Evolutionary conservation across 2,113 vertebrate species (phyloP), one percentile per base, ranked within the genome.

Genomic region (Gambusia holbrooki): DNA sequence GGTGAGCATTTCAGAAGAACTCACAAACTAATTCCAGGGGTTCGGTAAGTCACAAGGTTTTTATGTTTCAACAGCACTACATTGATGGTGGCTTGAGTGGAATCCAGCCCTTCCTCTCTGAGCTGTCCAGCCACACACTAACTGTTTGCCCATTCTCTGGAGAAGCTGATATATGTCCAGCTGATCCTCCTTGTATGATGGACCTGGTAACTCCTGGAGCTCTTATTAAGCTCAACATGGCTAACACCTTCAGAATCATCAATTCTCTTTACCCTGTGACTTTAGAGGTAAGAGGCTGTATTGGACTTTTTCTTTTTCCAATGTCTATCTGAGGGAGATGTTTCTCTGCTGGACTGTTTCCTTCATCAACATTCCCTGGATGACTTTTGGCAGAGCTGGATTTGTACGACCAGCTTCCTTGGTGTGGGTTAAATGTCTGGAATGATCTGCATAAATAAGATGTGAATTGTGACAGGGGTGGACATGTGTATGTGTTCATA

Each of bases 71-170:
- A 0, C 88, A 98, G 97, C 87, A 95, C 25, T 98, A 97, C 5
- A 81, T 98, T 0, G 97, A 98, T 0, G 97, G 97, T 0, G 97
- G 95, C 3, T 96, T 98, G 84, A 96, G 94, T 0, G 87, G 92
- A 76, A 94, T 97, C 88, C 96, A 96, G 85, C 97, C 97, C 0
- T 82, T 92, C 0, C 79, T 91, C 63, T 91, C 92, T 67, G 25
- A 28, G 9, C 17, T 80, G 22, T 62, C 91, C 87, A 91, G 89
- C 0, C 89, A 87, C 0, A 93, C 93, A 8, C 89, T 98, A 87
- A 98, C 96, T 0, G 94, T 98, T 77, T 97, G 93, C 48, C 96
- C 97, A 0, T 98, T 97, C 91, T 96, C 96, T 0, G 96, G 96
- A 22, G 95, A 97, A 75, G 91, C 92, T 0, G 97, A 98, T 84